Evolutionary conservation across 2,113 vertebrate species (phyloP).

Genomic region (Diphyllodes magnificus): DNA sequence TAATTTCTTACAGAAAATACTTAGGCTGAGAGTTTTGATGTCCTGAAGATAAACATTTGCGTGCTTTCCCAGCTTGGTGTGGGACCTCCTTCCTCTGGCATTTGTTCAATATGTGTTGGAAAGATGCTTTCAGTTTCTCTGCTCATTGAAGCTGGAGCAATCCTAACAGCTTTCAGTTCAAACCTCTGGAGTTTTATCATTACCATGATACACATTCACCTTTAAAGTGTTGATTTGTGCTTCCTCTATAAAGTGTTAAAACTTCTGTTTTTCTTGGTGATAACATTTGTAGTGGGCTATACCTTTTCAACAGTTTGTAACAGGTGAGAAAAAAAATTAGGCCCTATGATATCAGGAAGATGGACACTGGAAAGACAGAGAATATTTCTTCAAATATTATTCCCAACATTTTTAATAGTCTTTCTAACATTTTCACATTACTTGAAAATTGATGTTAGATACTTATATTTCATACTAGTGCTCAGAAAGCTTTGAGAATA

Average conservation of each 20-base stretch:
- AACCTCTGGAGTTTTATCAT: not conserved
- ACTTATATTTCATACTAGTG: not conserved
- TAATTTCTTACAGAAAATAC: not conserved
- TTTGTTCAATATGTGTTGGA: conserved; percentile 15
- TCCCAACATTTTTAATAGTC: not conserved
- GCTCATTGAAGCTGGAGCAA: not conserved
- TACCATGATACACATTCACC: not conserved
- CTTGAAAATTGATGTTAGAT: not conserved
- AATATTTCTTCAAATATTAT: not conserved
- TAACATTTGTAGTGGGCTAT: not conserved
- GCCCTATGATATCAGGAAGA: not conserved
- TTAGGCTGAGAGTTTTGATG: not conserved
- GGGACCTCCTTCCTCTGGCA: not conserved
- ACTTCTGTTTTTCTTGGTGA: not conserved
- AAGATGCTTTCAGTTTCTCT: not conserved
- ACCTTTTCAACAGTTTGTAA: not conserved
- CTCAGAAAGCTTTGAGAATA: not conserved
- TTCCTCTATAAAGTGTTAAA: not conserved
- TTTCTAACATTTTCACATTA: not conserved
- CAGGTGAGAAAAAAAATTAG: not conserved
- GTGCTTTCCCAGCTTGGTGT: not conserved
- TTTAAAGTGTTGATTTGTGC: not conserved
- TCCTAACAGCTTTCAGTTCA: not conserved
- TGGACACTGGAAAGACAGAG: not conserved
- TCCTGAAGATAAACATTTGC: not conserved